Evolutionary conservation across 2,113 vertebrate genomes (phyloP).

Genomic region (Neotoma lepida): DNA sequence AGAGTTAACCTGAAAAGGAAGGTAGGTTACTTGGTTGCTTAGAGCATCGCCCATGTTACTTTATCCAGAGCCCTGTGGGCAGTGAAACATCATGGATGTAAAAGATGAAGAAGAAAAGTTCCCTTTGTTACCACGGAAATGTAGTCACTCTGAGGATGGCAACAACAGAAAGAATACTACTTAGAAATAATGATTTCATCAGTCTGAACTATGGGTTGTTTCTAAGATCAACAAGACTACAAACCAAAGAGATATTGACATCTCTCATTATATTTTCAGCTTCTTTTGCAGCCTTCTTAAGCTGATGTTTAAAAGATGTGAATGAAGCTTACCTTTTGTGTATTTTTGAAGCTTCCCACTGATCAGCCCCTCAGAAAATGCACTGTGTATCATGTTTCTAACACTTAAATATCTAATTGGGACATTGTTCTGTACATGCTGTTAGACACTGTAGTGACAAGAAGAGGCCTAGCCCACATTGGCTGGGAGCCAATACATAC

Average conservation of each 20-base stretch:
- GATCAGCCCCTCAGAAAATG: constrained; percentile 60
- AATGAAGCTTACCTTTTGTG: constrained; percentile 50
- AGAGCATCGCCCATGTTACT: constrained; percentile 26
- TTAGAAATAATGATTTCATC: constrained; percentile 16
- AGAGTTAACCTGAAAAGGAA: constrained; percentile 47
- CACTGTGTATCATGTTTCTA: constrained; percentile 78
- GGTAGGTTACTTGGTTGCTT: not conserved
- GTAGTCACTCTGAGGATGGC: not conserved
- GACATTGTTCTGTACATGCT: constrained; percentile 86
- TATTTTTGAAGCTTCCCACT: constrained; percentile 74
- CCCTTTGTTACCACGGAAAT: not conserved
- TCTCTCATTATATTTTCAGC: constrained; percentile 34
- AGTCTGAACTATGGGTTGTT: constrained; percentile 36
- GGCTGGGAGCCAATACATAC: constrained; percentile 83
- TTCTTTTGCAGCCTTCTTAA: constrained; percentile 30
- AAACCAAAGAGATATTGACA: not conserved
- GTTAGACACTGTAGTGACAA: constrained; percentile 86
- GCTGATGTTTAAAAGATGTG: not conserved
- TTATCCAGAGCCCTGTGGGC: not conserved
- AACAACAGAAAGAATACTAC: not conserved
- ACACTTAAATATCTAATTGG: constrained; percentile 86
- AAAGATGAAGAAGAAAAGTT: not conserved
- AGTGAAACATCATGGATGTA: not conserved
- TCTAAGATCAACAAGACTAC: constrained; percentile 66
- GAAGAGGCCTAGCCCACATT: constrained; percentile 81